phyloP scores from a whole-genome alignment of 2,888 invertebrate genomes.

The Malacosoma neustria region DNA sequence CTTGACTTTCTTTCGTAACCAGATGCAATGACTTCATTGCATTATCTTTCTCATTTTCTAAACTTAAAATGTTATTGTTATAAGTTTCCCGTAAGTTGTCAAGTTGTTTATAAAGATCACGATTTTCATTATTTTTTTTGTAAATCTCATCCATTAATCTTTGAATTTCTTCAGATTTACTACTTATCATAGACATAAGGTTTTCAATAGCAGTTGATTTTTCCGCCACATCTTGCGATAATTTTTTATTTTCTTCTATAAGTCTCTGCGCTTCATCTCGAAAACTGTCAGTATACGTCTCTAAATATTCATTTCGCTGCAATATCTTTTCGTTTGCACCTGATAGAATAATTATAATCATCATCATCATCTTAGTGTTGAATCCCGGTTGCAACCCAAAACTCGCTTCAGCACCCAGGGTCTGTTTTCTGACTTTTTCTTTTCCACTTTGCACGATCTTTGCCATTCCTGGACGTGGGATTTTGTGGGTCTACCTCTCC shows the following conservation, averaged over 20 bases:
- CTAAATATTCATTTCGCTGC: constrained; percentile 39
- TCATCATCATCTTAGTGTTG: too few relatives aligned
- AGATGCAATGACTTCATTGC: constrained; percentile 30
- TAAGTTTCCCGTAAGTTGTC: constrained; percentile 28
- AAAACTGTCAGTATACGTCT: constrained; percentile 35
- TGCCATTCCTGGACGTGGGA: too few relatives aligned
- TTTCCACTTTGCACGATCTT: too few relatives aligned
- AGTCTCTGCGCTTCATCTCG: constrained; percentile 29
- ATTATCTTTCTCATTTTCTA: constrained; percentile 38
- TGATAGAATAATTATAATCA: constrained; percentile 18
- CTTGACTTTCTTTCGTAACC: constrained; percentile 43
- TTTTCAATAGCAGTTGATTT: constrained; percentile 39
- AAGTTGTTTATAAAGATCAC: constrained; percentile 26
- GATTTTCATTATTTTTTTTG: constrained; percentile 29
- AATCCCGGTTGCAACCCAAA: too few relatives aligned
- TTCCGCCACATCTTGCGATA: constrained; percentile 29
- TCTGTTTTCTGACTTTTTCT: too few relatives aligned
- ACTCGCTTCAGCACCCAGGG: too few relatives aligned
- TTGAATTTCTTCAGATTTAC: constrained; percentile 42
- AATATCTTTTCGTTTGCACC: constrained; percentile 41
- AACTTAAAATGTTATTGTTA: constrained; percentile 21
- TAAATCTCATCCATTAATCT: constrained; percentile 34
- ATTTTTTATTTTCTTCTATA: constrained; percentile 27
- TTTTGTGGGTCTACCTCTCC: too few relatives aligned
- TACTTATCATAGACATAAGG: constrained; percentile 30